phyloP scores from a whole-genome alignment of 2,888 invertebrate genomes.

The Galerucella pusilla region DNA sequence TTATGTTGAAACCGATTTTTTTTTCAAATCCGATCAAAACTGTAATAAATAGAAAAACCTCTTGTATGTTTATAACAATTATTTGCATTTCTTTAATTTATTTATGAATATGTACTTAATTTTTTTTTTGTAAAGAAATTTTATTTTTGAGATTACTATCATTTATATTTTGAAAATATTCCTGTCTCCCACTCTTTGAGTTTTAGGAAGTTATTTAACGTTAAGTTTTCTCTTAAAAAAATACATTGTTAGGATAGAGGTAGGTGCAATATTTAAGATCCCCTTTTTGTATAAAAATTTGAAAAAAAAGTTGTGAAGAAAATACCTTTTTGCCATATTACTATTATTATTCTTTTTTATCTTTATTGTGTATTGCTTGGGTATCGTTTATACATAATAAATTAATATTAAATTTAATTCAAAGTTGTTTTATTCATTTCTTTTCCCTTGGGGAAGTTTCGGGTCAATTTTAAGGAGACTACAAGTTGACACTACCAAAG shows the following conservation, averaged over 20 bases:
- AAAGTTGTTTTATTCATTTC: neutral
- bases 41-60: constrained; percentile 27
- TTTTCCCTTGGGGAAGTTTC: too few species aligned
- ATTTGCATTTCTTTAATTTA: constrained; percentile 58
- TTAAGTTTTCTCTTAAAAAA: constrained; percentile 57
- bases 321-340: constrained; percentile 66
- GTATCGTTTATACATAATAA: constrained; percentile 67
- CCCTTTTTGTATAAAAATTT: constrained; percentile 51
- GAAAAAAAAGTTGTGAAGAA: constrained; percentile 59
- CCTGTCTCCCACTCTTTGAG: constrained; percentile 58
- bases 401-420: constrained; percentile 59
- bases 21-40: constrained; percentile 17
- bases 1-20: neutral
- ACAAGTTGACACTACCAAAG: too few species aligned
- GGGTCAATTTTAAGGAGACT: too few species aligned
- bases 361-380: constrained; percentile 65
- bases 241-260: constrained; percentile 59
- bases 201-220: constrained; percentile 55
- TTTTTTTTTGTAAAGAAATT: constrained; percentile 43
- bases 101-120: constrained; percentile 48
- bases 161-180: constrained; percentile 62
- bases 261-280: constrained; percentile 65
- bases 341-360: constrained; percentile 59
- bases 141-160: constrained; percentile 49
- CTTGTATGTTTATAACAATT: constrained; percentile 41